Conservation (phyloP, 2,888 invertebrate genomes). For the Cataglyphis albicans region DNA sequence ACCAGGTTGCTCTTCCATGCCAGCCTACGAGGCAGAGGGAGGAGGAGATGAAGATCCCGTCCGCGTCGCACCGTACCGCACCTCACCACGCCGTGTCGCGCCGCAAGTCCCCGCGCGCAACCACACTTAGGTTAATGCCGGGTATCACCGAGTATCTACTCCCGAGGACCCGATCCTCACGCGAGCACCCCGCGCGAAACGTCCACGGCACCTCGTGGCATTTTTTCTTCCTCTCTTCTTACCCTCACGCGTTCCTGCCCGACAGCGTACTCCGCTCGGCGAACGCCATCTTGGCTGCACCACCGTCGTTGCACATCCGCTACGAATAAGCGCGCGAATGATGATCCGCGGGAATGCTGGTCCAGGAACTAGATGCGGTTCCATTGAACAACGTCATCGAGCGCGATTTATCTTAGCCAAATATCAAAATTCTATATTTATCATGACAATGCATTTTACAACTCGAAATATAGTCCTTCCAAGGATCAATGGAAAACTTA, state of each 20-base stretch:
- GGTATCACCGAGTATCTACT: conserved; percentile 2
- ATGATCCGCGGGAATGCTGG: neutral
- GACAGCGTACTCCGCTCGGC: conserved; percentile 77
- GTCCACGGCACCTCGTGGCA: conserved; percentile 78
- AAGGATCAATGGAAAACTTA: neutral
- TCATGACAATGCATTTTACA: neutral
- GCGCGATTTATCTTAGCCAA: neutral
- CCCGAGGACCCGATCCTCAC: conserved; percentile 49
- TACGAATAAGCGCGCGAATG: conserved; percentile 65
- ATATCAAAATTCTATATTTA: neutral
- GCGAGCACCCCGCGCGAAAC: conserved; percentile 72
- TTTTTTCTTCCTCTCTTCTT: conserved; percentile 70
- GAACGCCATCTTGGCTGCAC: conserved; percentile 81
- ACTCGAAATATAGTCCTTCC: neutral
- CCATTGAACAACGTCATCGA: neutral
- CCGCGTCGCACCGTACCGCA: neutral
- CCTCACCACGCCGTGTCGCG: neutral
- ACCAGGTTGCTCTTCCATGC: conserved; percentile 63
- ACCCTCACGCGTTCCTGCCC: conserved; percentile 75
- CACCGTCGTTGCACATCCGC: conserved; percentile 66
- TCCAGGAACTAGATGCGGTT: neutral
- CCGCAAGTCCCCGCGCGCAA: conserved; percentile 15
- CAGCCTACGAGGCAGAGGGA: conserved; percentile 31
- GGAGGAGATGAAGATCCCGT: neutral
- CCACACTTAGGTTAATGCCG: conserved; percentile 51